These are phyloP conservation scores for Neria commutata DNA, from an alignment of 2,888 invertebrate genomes.

Conservation along the genomic window DNA sequence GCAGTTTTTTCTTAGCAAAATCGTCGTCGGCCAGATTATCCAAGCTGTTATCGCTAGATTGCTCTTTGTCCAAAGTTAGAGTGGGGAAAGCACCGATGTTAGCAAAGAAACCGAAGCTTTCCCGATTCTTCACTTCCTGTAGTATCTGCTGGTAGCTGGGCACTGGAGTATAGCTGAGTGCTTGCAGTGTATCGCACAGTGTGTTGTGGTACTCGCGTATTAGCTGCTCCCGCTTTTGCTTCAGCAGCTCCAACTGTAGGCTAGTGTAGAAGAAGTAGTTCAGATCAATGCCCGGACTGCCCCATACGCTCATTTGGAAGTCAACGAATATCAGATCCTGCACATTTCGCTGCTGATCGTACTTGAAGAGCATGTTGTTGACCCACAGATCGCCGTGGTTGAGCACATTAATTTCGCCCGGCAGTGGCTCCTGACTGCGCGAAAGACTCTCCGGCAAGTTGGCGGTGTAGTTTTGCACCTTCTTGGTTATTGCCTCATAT, in stretches of 20 bases:
- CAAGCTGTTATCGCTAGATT: conserved; percentile 45
- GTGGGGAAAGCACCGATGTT: conserved; percentile 47
- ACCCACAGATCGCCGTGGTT: conserved; percentile 66
- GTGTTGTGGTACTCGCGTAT: conserved; percentile 46
- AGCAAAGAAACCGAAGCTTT: conserved; percentile 51
- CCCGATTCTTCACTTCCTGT: conserved; percentile 43
- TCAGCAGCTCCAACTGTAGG: conserved; percentile 45
- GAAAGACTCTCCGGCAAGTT: conserved; percentile 39
- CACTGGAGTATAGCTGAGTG: conserved; percentile 34
- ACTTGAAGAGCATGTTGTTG: conserved; percentile 64
- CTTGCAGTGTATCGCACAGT: conserved; percentile 39
- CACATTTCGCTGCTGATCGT: conserved; percentile 32
- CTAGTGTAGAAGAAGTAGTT: conserved; percentile 60
- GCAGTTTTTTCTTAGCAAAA: conserved; percentile 40
- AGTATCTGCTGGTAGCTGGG: conserved; percentile 47
- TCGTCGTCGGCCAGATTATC: conserved; percentile 46
- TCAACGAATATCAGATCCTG: conserved; percentile 51
- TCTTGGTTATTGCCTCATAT: conserved; percentile 58
- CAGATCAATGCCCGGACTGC: conserved; percentile 58
- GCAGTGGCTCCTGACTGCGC: conserved; percentile 39
- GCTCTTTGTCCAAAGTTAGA: conserved; percentile 47
- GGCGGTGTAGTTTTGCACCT: conserved; percentile 43
- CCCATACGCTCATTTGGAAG: conserved; percentile 53
- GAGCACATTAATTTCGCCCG: conserved; percentile 56
- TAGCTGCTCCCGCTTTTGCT: conserved; percentile 44